Base-by-base conservation (phyloP, 1,140 invertebrate genomes). In the Melitaea cinxia region DNA sequence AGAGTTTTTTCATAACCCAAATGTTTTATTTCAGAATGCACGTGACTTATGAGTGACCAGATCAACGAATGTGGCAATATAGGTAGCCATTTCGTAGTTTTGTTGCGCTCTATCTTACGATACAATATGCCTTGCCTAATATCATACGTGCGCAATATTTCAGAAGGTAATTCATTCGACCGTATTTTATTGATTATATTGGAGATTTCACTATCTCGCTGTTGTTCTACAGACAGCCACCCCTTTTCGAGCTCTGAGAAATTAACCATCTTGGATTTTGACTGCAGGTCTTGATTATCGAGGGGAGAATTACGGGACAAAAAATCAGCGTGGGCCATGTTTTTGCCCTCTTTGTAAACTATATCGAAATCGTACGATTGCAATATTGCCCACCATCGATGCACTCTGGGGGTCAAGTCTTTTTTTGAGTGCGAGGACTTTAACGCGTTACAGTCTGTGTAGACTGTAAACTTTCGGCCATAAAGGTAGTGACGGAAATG, bases 321-420 rank as follows among this genome's bases (percentile, higher is more conserved):
- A 28, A 61, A 72, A 26, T 72, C 70, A 7, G 47, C 69, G 15
- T 71, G 69, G 5, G 35, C 2, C 60, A 60, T 64, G 6, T 33
- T 12, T 15, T 50, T 65, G n/a, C 61, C 70, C n/a, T 55, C 52
- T 14, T 33, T 28, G 23, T 72, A 69, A 7, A 52, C 17, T 4
- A 65, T 15, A 24, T 68, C 59, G 47, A 65, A 69, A 19, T 68
- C 70, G 28, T 61, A 73, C 0, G 56, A 12, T 23, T 72, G 70
- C 4, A 72, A 49, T 21, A 37, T 68, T 10, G 53, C 65, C 70
- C 79, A 83, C 77, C 77, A 85, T 15, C 77, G n/a, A 24, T 79
- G 65, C 0, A 74, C 76, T 39, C 76, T 19, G 7, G 80, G 77
- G 7, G 69, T 72, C 39, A 85, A 60, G 33, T 85, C 72, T 4